Conservation (phyloP, 2,888 invertebrate genomes). For the Oligia strigilis region DNA sequence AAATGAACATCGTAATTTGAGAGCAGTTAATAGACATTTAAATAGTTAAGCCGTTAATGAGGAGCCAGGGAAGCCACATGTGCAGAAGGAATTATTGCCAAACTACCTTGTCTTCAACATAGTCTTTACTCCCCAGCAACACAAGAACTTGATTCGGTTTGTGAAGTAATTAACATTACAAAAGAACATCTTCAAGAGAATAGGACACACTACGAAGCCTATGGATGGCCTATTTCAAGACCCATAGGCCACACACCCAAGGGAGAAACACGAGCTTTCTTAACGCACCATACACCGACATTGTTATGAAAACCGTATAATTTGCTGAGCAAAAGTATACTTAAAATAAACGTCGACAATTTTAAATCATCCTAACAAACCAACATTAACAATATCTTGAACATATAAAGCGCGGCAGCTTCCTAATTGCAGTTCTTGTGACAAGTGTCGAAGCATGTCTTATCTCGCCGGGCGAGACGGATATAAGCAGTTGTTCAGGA, state of each 20-base stretch:
- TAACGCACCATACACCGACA: neutral
- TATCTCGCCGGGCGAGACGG: conserved; percentile 38
- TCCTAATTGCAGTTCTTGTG: conserved; percentile 52
- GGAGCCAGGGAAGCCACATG: no score
- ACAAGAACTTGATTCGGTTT: neutral
- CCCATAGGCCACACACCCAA: neutral
- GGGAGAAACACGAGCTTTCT: neutral
- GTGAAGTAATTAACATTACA: neutral
- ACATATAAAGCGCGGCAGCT: conserved; percentile 20
- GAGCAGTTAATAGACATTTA: no score
- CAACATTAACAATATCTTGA: conserved; percentile 32
- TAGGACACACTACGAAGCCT: neutral
- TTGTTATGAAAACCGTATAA: neutral
- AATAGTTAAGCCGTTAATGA: no score
- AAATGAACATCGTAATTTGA: no score
- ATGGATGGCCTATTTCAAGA: no score
- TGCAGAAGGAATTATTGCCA: no score
- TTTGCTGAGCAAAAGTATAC: neutral
- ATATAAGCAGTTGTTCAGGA: conserved; percentile 43
- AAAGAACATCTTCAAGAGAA: neutral
- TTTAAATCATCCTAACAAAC: conserved; percentile 14
- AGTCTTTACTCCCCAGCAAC: no score
- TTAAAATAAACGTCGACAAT: conserved; percentile 17
- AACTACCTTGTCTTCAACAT: no score
- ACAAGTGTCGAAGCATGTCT: conserved; percentile 49